These are phyloP conservation scores for Amiota communis DNA, from an alignment of 2,888 invertebrate genomes.

Conservation along the genomic window DNA sequence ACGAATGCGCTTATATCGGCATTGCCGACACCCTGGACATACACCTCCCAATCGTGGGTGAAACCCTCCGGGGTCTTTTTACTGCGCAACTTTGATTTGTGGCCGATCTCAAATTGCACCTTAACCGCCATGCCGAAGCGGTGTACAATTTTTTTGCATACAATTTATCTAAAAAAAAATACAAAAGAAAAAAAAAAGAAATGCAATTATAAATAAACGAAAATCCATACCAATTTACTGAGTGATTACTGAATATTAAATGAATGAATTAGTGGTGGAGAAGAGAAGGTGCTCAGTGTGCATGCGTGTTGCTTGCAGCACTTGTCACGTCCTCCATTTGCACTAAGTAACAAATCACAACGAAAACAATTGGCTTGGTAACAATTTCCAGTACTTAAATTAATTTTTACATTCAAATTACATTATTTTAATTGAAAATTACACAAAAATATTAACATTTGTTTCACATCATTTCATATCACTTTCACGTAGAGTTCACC, in stretches of 20 bases:
- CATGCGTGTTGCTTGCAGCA: slow-evolving; percentile 11
- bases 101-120: slow-evolving; percentile 93
- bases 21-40: slow-evolving; percentile 90
- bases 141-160: slow-evolving; percentile 30
- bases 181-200: background rate
- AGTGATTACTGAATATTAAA: too few species aligned
- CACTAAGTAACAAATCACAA: background rate
- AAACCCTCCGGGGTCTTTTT: slow-evolving; percentile 91
- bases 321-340: slow-evolving; percentile 7
- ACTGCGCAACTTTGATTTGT: slow-evolving; percentile 86
- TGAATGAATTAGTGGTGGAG: too few species aligned
- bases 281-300: slow-evolving; percentile 1
- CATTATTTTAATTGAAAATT: too few species aligned
- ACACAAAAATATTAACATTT: too few species aligned
- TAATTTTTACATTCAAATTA: background rate
- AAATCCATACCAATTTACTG: too few species aligned
- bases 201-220: background rate
- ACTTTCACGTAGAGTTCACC: background rate
- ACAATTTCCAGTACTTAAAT: background rate
- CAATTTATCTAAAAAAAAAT: slow-evolving; percentile 8
- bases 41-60: slow-evolving; percentile 98
- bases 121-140: slow-evolving; percentile 77
- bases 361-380: background rate
- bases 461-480: too few species aligned
- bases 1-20: slow-evolving; percentile 92